Percentiles rank a stretch among this genome's conserved stretches.
Conservation (phyloP, 2,797 vertebrate species). For the Melanotaenia maccullochi region DNA sequence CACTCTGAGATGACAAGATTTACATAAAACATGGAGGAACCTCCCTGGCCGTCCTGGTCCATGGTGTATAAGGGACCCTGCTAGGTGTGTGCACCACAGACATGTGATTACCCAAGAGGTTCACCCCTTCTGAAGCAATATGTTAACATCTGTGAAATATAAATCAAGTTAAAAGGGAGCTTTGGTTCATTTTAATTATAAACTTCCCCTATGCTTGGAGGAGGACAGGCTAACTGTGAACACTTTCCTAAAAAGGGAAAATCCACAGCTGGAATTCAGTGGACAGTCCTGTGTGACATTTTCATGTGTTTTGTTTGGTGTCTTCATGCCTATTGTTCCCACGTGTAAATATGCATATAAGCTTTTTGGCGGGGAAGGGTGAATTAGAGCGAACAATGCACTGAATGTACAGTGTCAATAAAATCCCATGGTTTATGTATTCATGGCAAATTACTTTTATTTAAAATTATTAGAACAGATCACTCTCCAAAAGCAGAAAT, state of each 20-base stretch:
- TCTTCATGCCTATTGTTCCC: slow-evolving; percentile 74
- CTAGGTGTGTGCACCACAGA: slow-evolving; percentile 64
- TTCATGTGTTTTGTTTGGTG: slow-evolving; percentile 75
- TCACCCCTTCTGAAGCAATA: slow-evolving; percentile 74
- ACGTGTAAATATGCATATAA: slow-evolving; percentile 76
- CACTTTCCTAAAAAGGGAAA: slow-evolving; percentile 33
- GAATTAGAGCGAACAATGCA: slow-evolving; percentile 76
- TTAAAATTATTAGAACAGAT: not conserved
- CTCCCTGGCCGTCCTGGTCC: slow-evolving; percentile 62
- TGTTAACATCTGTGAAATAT: slow-evolving; percentile 73
- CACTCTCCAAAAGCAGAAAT: not conserved
- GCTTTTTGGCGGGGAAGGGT: slow-evolving; percentile 62
- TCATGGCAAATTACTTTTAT: slow-evolving; percentile 45
- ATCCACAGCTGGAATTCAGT: slow-evolving; percentile 55
- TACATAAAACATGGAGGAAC: slow-evolving; percentile 80
- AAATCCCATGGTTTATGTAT: slow-evolving; percentile 82
- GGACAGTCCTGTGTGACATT: slow-evolving; percentile 66
- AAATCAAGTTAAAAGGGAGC: slow-evolving; percentile 71
- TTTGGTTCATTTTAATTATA: slow-evolving; percentile 72
- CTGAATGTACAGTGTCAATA: slow-evolving; percentile 83
- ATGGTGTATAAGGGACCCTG: slow-evolving; percentile 63
- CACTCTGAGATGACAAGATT: slow-evolving; percentile 77
- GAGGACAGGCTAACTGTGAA: slow-evolving; percentile 60
- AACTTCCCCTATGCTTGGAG: slow-evolving; percentile 49
- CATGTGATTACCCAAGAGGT: slow-evolving; percentile 76